Conservation (phyloP, 1,140 invertebrate genomes). For the Drosophila leontia region DNA sequence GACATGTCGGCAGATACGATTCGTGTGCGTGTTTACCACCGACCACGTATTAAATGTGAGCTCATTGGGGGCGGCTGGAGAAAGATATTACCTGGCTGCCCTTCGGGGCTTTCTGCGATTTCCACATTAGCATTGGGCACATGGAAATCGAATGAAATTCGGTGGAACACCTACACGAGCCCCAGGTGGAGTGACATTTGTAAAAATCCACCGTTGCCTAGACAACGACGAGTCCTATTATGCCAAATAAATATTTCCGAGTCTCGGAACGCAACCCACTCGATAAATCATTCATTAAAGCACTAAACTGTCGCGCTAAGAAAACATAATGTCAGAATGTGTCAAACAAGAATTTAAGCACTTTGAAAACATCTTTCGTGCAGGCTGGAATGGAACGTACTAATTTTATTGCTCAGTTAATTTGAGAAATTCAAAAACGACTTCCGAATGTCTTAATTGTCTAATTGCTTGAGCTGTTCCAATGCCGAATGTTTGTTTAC, state of each 20-base stretch:
- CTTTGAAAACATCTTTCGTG: conserved; percentile 28
- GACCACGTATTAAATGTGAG: conserved; percentile 52
- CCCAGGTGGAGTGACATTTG: conserved; percentile 15
- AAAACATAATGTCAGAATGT: conserved; percentile 44
- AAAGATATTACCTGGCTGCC: conserved; percentile 49
- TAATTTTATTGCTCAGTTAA: conserved; percentile 24
- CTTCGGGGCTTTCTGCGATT: conserved; percentile 49
- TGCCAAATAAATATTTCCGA: conserved; percentile 32
- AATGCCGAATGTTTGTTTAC: conserved; percentile 55
- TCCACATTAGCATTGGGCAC: conserved; percentile 31
- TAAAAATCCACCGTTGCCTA: conserved; percentile 23
- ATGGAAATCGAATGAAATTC: conserved; percentile 38
- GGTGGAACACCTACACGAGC: conserved; percentile 10
- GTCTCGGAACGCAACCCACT: conserved; percentile 9
- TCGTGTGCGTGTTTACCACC: conserved; percentile 48
- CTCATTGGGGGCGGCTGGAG: conserved; percentile 39
- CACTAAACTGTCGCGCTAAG: conserved; percentile 40
- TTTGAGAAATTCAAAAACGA: conserved; percentile 31
- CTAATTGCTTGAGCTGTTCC: conserved; percentile 33
- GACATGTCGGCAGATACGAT: conserved; percentile 54
- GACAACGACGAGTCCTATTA: conserved; percentile 10
- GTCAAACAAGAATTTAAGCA: conserved; percentile 51
- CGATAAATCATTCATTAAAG: conserved; percentile 48
- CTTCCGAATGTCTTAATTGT: conserved; percentile 44
- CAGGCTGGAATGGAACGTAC: neutral